phyloP scores from a whole-genome alignment of 2,888 invertebrate genomes.

The Elegia similella region DNA sequence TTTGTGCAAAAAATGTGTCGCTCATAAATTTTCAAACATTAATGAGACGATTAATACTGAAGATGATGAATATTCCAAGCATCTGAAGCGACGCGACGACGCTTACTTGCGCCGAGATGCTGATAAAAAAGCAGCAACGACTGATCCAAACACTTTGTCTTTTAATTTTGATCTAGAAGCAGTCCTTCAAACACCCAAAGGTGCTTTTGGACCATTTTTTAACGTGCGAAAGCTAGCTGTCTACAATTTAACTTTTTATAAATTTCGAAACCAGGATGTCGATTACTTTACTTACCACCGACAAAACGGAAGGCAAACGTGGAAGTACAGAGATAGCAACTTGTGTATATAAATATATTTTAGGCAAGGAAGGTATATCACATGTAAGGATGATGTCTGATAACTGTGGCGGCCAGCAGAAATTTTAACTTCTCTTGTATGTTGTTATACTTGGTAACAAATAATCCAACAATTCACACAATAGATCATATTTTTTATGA shows the following conservation, averaged over 20 bases:
- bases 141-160: background rate
- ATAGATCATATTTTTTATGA: slow-evolving; percentile 23
- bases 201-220: background rate
- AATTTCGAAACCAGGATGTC: background rate
- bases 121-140: background rate
- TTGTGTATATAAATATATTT: background rate
- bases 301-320: background rate
- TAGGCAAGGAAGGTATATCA: background rate
- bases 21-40: too few species aligned
- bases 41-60: too few species aligned
- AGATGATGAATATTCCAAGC: too few species aligned
- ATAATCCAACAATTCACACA: background rate
- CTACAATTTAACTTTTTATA: background rate
- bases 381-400: background rate
- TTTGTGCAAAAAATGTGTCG: too few species aligned
- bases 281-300: background rate
- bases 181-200: background rate
- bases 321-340: background rate
- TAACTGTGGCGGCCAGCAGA: background rate
- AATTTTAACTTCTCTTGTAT: background rate
- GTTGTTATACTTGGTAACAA: background rate
- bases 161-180: background rate
- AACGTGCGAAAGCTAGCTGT: background rate
- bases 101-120: background rate
- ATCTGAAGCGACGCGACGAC: background rate